phyloP scores from a whole-genome alignment of 1,140 invertebrate species.

The Pomacea maculata region DNA sequence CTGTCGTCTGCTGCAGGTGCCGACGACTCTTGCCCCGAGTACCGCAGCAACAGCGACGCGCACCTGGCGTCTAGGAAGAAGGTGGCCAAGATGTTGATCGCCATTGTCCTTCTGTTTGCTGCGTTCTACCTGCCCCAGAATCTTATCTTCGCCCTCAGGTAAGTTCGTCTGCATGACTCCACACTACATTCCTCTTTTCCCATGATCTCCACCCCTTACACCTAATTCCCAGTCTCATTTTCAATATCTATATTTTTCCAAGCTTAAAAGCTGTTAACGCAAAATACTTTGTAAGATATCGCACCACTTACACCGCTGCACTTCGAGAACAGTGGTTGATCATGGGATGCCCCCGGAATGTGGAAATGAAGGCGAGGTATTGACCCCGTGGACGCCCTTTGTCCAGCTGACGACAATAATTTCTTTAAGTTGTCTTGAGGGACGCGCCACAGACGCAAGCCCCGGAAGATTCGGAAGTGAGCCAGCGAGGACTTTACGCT shows the following conservation, averaged over 20 bases:
- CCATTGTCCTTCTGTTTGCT: conserved; percentile 86
- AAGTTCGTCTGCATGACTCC: neutral
- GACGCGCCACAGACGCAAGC: too few relatives aligned
- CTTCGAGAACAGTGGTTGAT: too few relatives aligned
- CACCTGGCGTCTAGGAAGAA: conserved; percentile 83
- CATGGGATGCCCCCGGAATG: too few relatives aligned
- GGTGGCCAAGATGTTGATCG: conserved; percentile 92
- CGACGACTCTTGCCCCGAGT: conserved; percentile 8
- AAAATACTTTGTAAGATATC: neutral
- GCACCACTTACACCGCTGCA: too few relatives aligned
- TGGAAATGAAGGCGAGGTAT: too few relatives aligned
- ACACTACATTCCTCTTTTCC: too few relatives aligned
- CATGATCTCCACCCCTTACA: neutral
- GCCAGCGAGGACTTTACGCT: too few relatives aligned
- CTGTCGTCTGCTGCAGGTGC: neutral
- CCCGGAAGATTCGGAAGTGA: too few relatives aligned
- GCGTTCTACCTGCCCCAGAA: conserved; percentile 89
- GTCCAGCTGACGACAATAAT: too few relatives aligned
- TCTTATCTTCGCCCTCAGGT: conserved; percentile 82
- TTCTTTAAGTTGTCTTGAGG: too few relatives aligned
- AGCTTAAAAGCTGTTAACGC: neutral
- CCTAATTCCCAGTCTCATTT: too few relatives aligned
- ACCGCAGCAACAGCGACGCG: conserved; percentile 30
- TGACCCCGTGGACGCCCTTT: too few relatives aligned
- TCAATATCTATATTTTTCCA: neutral